These are phyloP conservation scores for Phalacrocorax carbo DNA, from an alignment of 2,113 vertebrate genomes.

Conservation along the genomic window DNA sequence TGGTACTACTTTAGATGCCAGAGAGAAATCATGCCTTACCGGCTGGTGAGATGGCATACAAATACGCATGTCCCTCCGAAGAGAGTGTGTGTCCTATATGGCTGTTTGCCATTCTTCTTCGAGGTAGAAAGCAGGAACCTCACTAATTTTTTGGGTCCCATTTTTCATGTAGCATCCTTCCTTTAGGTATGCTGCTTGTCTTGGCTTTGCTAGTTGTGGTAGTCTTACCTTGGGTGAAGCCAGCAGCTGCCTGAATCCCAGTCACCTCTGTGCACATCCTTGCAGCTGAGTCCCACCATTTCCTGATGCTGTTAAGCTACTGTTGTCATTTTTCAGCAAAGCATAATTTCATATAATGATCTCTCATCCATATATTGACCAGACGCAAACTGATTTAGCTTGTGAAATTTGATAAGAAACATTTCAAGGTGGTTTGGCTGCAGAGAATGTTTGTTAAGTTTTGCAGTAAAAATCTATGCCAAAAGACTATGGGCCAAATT, in stretches of 20 bases:
- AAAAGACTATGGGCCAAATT: neutral
- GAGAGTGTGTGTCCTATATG: neutral
- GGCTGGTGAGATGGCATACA: neutral
- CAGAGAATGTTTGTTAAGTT: constrained; percentile 19
- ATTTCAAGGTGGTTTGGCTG: constrained; percentile 14
- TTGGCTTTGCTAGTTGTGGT: neutral
- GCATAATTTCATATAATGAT: neutral
- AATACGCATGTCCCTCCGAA: neutral
- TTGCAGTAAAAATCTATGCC: constrained; percentile 12
- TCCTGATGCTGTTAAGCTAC: neutral
- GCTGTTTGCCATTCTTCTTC: neutral
- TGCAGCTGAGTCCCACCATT: neutral
- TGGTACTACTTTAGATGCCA: neutral
- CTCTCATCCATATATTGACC: neutral
- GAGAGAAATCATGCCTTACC: neutral
- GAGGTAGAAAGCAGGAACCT: neutral
- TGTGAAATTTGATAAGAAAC: constrained; percentile 45
- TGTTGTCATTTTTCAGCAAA: neutral
- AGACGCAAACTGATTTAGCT: neutral
- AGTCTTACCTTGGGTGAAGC: neutral
- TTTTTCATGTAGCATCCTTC: neutral
- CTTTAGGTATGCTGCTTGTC: neutral
- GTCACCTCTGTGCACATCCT: neutral
- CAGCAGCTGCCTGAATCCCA: neutral
- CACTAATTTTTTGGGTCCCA: neutral